Conservation (phyloP, 2,797 vertebrate species). For the Lagocephalus sceleratus region DNA sequence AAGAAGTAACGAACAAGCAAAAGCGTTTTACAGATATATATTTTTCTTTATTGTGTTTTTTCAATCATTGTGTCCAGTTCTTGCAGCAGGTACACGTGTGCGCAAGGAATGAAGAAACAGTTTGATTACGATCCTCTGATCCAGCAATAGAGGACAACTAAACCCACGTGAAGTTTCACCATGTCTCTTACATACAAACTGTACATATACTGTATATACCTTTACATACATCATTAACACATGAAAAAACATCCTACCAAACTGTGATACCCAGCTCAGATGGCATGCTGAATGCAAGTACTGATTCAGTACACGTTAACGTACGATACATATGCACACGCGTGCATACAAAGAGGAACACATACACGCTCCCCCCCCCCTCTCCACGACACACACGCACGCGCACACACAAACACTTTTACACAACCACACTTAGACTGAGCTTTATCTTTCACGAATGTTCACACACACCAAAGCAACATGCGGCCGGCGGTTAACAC, state of each 20-base stretch:
- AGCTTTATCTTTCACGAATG: conserved; percentile 4
- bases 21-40: conserved; percentile 57
- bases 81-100: conserved; percentile 61
- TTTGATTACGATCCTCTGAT: conserved; percentile 25
- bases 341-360: conserved; percentile 59
- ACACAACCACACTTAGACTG: conserved; percentile 39
- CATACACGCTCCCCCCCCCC: conserved; percentile 17
- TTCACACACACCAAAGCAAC: conserved; percentile 35
- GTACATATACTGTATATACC: conserved; percentile 41
- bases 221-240: conserved; percentile 64
- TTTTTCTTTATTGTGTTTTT: conserved; percentile 67
- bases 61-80: conserved; percentile 63
- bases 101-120: conserved; percentile 44
- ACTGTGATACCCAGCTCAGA: conserved; percentile 73
- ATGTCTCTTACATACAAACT: conserved; percentile 63
- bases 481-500: conserved; percentile 59
- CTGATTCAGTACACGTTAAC: conserved; percentile 78
- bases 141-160: conserved; percentile 46
- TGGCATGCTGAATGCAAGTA: conserved; percentile 79
- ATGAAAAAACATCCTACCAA: conserved; percentile 58
- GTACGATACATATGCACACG: conserved; percentile 56
- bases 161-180: conserved; percentile 51
- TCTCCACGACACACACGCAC: conserved; percentile 19
- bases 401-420: conserved; percentile 20
- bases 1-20: too few relatives aligned